A percentile compares a stretch with the other conserved stretches of the same genome.
Evolutionary conservation across 2,888 invertebrate species (phyloP).

Genomic region (Ectemnius continuus): DNA sequence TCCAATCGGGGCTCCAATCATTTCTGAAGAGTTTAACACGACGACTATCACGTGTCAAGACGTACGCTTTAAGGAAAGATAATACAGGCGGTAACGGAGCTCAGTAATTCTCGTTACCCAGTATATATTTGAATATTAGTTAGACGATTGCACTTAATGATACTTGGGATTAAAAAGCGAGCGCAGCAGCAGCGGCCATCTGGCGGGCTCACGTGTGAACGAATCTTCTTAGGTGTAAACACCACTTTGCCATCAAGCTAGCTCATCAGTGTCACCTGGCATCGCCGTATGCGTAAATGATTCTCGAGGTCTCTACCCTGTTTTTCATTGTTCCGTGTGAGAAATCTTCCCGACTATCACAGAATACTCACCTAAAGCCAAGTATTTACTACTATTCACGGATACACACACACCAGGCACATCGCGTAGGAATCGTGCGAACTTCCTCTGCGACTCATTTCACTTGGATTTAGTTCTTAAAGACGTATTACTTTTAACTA

Average conservation of each 20-base stretch:
- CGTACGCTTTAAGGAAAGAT: not conserved
- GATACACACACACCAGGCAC: constrained; percentile 18
- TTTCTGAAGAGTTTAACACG: constrained; percentile 6
- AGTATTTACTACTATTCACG: constrained; percentile 19
- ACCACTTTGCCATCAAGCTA: constrained; percentile 61
- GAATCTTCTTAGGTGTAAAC: constrained; percentile 60
- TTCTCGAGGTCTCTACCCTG: constrained; percentile 37
- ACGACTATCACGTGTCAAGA: constrained; percentile 3
- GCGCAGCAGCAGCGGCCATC: not conserved
- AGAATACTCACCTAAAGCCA: constrained; percentile 41
- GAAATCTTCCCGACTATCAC: constrained; percentile 35
- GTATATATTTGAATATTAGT: constrained; percentile 20
- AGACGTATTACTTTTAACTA: constrained; percentile 46
- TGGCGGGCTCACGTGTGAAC: constrained; percentile 62
- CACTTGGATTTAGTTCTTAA: constrained; percentile 48
- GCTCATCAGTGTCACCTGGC: constrained; percentile 66
- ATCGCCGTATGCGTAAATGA: constrained; percentile 44
- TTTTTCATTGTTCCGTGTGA: constrained; percentile 39
- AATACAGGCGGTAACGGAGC: not conserved
- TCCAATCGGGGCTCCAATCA: not conserved
- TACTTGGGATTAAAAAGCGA: constrained; percentile 3
- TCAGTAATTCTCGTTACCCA: constrained; percentile 11
- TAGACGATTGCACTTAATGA: constrained; percentile 15
- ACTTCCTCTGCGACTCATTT: constrained; percentile 35
- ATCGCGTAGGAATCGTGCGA: constrained; percentile 26